Conservation (phyloP, 2,888 invertebrate species). For the Cheilosia impressa region DNA sequence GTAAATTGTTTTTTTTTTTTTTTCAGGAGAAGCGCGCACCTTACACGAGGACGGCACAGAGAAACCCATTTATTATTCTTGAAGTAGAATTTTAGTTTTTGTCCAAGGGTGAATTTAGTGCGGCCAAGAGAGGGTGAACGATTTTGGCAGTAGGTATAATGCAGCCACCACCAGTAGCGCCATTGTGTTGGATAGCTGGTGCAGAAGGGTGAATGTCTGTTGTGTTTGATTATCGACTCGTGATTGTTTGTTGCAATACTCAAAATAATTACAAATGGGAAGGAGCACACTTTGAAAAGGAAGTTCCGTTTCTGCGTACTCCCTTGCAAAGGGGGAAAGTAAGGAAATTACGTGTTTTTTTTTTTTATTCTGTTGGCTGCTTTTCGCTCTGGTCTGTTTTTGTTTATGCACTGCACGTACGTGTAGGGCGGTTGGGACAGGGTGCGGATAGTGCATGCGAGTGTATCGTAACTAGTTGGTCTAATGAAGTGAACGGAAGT, state of each 20-base stretch:
- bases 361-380: neutral
- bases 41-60: constrained; percentile 27
- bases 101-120: constrained; percentile 3
- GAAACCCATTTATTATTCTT: constrained; percentile 55
- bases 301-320: constrained; percentile 49
- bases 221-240: constrained; percentile 74
- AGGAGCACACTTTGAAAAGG: constrained; percentile 59
- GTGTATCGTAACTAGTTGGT: constrained; percentile 42
- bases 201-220: constrained; percentile 47
- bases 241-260: constrained; percentile 75
- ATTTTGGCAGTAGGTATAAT: constrained; percentile 24
- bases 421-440: neutral
- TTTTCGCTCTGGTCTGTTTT: constrained; percentile 6
- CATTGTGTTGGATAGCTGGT: constrained; percentile 33
- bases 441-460: constrained; percentile 47
- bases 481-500: constrained; percentile 72
- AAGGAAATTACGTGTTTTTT: constrained; percentile 61
- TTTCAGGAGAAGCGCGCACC: constrained; percentile 49
- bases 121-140: constrained; percentile 28
- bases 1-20: constrained; percentile 61
- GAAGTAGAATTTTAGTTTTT: constrained; percentile 37
- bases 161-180: constrained; percentile 5
- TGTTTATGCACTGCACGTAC: constrained; percentile 64
- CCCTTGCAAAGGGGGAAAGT: constrained; percentile 7
- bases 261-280: constrained; percentile 72